Evolutionary conservation across 2,888 invertebrate species (phyloP).

Genomic region (Xylota sylvarum): DNA sequence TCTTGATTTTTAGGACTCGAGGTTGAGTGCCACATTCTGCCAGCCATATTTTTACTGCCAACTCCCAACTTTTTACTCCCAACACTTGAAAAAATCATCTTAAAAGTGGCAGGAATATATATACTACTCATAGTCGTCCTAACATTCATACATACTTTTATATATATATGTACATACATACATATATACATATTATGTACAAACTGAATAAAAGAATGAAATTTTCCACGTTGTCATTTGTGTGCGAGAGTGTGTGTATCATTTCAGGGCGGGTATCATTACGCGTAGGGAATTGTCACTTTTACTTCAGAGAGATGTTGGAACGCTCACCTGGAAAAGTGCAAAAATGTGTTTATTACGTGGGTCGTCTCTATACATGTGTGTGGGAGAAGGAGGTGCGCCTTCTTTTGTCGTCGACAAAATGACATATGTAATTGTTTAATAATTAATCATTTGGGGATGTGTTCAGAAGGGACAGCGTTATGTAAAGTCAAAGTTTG

Average conservation of each 20-base stretch:
- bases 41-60: conserved; percentile 40
- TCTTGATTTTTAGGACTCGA: conserved; percentile 30
- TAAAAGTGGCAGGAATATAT: conserved; percentile 9
- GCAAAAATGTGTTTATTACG: conserved; percentile 59
- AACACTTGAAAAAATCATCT: conserved; percentile 33
- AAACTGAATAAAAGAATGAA: conserved; percentile 28
- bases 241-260: neutral
- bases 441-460: conserved; percentile 56
- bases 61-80: conserved; percentile 5
- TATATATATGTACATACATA: neutral
- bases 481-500: neutral
- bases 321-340: conserved; percentile 57
- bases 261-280: conserved; percentile 34
- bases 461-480: conserved; percentile 12
- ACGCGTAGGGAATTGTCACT: conserved; percentile 47
- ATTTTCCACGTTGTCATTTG: neutral
- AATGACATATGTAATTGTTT: conserved; percentile 44
- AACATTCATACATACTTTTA: neutral
- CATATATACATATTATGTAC: neutral
- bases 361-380: neutral
- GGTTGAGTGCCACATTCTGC: conserved; percentile 4
- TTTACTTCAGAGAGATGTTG: conserved; percentile 39
- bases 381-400: neutral
- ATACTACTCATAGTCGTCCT: neutral
- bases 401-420: conserved; percentile 30